Conservation (phyloP, 2,797 vertebrate species). For the Oreonectes daqikongensis region DNA sequence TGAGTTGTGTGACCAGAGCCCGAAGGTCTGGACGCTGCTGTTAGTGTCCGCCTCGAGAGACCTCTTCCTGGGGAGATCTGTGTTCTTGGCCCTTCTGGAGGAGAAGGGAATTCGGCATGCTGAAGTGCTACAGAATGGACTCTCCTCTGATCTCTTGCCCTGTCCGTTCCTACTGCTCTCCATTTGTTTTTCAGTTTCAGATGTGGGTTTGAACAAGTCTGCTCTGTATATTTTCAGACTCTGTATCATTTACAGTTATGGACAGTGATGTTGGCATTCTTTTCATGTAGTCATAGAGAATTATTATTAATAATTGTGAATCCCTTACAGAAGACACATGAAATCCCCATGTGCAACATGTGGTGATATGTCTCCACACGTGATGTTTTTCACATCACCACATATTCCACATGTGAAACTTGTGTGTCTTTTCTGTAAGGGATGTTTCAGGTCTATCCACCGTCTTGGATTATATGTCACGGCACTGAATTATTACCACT, state of each 20-base stretch:
- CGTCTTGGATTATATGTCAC: neutral
- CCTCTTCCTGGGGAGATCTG: constrained; percentile 72
- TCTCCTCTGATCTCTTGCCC: constrained; percentile 54
- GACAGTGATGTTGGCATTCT: neutral
- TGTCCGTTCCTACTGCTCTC: constrained; percentile 44
- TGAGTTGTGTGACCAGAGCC: constrained; percentile 77
- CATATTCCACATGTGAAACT: no score
- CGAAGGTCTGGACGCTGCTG: constrained; percentile 70
- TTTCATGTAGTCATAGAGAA: no score
- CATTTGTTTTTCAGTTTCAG: constrained; percentile 34
- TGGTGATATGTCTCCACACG: no score
- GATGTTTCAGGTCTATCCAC: neutral
- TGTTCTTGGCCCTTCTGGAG: constrained; percentile 66
- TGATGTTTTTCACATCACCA: no score
- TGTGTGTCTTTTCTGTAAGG: no score
- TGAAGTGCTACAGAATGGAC: constrained; percentile 63
- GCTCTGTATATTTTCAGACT: neutral
- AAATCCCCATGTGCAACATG: no score
- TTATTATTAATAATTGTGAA: no score
- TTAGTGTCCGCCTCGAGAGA: constrained; percentile 66
- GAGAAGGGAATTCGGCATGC: constrained; percentile 62
- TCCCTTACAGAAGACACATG: no score
- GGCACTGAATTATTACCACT: neutral
- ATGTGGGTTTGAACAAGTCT: constrained; percentile 2
- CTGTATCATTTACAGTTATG: neutral